Conservation (phyloP, 2,113 vertebrate genomes). For the Hippocampus barbouri region DNA sequence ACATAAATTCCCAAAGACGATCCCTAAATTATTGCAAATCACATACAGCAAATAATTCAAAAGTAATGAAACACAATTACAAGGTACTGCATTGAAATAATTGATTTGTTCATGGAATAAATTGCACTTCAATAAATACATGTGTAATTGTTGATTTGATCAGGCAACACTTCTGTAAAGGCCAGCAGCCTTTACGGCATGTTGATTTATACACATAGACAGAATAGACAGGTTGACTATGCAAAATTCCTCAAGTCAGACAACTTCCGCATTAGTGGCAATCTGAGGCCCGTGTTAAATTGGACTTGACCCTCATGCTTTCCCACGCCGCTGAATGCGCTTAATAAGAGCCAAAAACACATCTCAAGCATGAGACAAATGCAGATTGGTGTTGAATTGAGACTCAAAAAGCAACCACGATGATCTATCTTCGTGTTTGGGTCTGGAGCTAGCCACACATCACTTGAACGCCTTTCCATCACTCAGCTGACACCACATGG, state of each 20-base stretch:
- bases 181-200: not conserved
- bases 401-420: conserved; percentile 31
- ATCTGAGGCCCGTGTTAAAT: conserved; percentile 58
- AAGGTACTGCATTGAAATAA: not conserved
- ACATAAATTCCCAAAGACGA: too few species aligned
- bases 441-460: conserved; percentile 9
- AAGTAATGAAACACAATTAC: not conserved
- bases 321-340: conserved; percentile 40
- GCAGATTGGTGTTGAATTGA: conserved; percentile 44
- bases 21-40: too few species aligned
- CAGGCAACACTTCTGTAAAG: not conserved
- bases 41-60: too few species aligned
- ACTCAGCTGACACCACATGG: conserved; percentile 35
- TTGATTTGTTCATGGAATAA: not conserved
- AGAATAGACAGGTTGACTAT: conserved; percentile 15
- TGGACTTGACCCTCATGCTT: conserved; percentile 63
- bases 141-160: too few species aligned
- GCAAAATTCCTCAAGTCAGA: conserved; percentile 51
- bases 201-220: conserved; percentile 20
- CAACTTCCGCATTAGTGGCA: conserved; percentile 64
- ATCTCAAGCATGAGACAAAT: conserved; percentile 47
- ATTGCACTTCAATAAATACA: not conserved
- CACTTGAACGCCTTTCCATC: conserved; percentile 16
- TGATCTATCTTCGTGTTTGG: conserved; percentile 40
- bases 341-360: conserved; percentile 70